Evolutionary conservation across 2,888 invertebrate genomes (phyloP), one percentile per base, ranked within the genome.

Genomic region (Epicampocera succincta): DNA sequence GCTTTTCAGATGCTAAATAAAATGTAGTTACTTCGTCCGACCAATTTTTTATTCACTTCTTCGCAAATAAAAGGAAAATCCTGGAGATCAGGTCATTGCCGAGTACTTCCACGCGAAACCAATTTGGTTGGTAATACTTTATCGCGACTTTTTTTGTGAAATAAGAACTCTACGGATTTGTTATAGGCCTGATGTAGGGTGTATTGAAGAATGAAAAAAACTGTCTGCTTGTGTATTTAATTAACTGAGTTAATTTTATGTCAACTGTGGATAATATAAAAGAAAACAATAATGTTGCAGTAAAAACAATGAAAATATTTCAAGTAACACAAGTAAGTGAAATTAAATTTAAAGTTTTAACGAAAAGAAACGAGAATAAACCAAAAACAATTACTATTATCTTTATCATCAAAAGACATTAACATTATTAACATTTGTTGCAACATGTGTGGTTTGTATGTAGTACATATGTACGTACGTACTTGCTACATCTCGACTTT

Each of bases 171-270:
- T 5, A 48, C 48, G 3, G 1, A 19, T 9, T 1, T 19, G 4
- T 15, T 19, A 12, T 3, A 48, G 15, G 12, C 33, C 11, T 29
- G 11, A 3, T 46, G 54, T 52, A 73, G 61, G 33, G 54, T 40
- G 38, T 2, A 13, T 17, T 1, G 19, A 29, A 54, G 60, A 66
- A 61, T 66, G 54, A 65, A 52, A 80, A 76, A 72, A 65, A 25
- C 5, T 25, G 25, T 25, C 2, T 25, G 25, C 8, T 33, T 48
- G 68, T 56, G 56, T 74, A 69, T 50, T 63, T 65, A 65, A 48
- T 76, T 80, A 81, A 81, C 44, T 60, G 44, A 68, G 52, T 54
- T 40, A 63, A 61, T 68, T 76, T 40, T 54, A 61, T 63, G 48
- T 68, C 54, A 58, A 63, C 48, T 69, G 63, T 17, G 68, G 56